Percentiles rank a stretch among this genome's conserved stretches.
Conservation (phyloP, 2,797 vertebrate genomes). For the Lepilemur ruficaudatus region DNA sequence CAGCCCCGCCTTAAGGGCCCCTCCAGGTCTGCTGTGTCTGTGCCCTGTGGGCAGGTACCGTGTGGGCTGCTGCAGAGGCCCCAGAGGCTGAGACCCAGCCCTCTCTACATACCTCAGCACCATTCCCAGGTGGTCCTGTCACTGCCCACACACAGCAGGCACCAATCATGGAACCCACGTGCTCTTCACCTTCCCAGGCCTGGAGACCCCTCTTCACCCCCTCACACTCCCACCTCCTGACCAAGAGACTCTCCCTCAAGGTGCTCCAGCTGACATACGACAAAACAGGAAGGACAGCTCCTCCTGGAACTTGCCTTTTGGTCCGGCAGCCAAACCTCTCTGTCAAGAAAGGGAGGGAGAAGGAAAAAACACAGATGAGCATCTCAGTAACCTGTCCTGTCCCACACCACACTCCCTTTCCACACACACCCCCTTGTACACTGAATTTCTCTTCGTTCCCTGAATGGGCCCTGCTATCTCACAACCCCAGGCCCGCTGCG, state of each 20-base stretch:
- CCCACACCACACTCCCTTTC: rapidly evolving
- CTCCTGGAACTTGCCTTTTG: background rate
- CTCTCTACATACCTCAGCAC: background rate
- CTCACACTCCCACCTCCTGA: background rate
- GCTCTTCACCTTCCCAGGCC: background rate
- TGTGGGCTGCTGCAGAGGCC: background rate
- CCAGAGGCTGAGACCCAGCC: background rate
- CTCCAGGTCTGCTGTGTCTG: background rate
- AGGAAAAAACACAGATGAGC: background rate
- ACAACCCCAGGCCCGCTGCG: background rate
- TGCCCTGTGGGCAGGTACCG: background rate
- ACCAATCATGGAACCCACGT: background rate
- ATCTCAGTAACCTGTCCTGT: background rate
- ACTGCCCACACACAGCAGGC: too few species aligned
- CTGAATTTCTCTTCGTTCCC: background rate
- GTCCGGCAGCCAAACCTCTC: background rate
- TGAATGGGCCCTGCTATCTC: background rate
- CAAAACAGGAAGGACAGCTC: background rate
- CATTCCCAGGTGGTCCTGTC: background rate
- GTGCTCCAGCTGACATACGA: background rate
- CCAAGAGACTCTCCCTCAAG: background rate
- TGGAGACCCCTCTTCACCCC: background rate
- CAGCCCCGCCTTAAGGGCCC: background rate
- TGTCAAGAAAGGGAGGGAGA: background rate
- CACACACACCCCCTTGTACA: background rate